Conservation (phyloP, 2,888 invertebrate species). For the Ichneumon xanthorius region DNA sequence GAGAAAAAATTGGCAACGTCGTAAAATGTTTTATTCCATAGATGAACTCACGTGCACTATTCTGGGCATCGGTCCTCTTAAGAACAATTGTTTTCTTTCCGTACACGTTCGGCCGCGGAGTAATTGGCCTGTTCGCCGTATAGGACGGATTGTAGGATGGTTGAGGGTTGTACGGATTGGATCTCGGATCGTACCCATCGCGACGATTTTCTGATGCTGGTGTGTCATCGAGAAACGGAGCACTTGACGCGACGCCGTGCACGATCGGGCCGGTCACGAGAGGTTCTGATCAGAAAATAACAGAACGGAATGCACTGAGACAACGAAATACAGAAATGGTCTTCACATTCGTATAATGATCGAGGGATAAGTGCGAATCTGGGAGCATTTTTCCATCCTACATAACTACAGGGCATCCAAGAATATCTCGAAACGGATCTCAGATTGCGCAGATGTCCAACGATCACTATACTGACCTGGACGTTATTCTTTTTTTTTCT, state of each 20-base stretch:
- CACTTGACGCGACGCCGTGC: not conserved
- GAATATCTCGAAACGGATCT: too few relatives aligned
- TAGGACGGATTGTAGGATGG: slow-evolving; percentile 29
- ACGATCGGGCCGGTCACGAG: not conserved
- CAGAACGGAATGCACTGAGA: too few relatives aligned
- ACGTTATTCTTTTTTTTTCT: too few relatives aligned
- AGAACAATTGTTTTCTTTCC: slow-evolving; percentile 1
- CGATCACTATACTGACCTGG: too few relatives aligned
- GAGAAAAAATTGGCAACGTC: not conserved
- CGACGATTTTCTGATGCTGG: not conserved
- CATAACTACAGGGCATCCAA: too few relatives aligned
- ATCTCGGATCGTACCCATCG: slow-evolving; percentile 8
- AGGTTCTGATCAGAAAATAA: not conserved
- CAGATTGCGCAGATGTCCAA: too few relatives aligned
- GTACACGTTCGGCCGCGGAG: slow-evolving; percentile 12
- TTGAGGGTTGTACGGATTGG: slow-evolving; percentile 26
- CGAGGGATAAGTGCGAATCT: too few relatives aligned
- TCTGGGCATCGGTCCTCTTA: not conserved
- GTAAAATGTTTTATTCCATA: not conserved
- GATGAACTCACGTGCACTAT: slow-evolving; percentile 5
- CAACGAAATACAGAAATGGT: too few relatives aligned
- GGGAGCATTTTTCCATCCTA: too few relatives aligned
- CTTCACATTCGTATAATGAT: too few relatives aligned
- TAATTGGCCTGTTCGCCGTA: not conserved
- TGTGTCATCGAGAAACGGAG: not conserved